Evolutionary conservation across 2,113 vertebrate genomes (phyloP).

Genomic region (Ovibos moschatus): DNA sequence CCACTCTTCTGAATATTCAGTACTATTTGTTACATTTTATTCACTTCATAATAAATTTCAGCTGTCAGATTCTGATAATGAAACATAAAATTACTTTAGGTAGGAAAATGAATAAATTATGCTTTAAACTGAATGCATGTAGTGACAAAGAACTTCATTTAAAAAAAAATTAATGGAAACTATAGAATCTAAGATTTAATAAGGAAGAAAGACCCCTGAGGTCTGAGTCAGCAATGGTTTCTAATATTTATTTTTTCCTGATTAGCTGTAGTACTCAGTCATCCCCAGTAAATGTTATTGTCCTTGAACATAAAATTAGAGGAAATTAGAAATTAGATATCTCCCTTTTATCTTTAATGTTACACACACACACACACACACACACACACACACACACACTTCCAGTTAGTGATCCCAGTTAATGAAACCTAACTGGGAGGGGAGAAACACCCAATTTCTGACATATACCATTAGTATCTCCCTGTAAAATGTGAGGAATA

Average conservation of each 20-base stretch:
- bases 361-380: too few relatives aligned
- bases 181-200: not conserved
- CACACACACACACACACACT: not conserved
- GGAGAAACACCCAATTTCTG: not conserved
- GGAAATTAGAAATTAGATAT: not conserved
- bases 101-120: not conserved
- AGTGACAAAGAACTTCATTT: not conserved
- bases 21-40: not conserved
- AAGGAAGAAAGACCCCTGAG: not conserved
- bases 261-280: not conserved
- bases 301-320: not conserved
- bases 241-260: not conserved
- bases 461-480: not conserved
- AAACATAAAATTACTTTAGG: not conserved
- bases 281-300: not conserved
- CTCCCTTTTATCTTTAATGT: not conserved
- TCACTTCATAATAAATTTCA: not conserved
- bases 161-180: not conserved
- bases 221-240: not conserved
- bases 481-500: not conserved
- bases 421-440: not conserved
- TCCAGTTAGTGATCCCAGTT: not conserved
- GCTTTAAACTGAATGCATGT: not conserved
- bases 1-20: not conserved
- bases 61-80: not conserved